Evolutionary conservation across 2,797 vertebrate species (phyloP).

Genomic region (Melopsittacus undulatus): DNA sequence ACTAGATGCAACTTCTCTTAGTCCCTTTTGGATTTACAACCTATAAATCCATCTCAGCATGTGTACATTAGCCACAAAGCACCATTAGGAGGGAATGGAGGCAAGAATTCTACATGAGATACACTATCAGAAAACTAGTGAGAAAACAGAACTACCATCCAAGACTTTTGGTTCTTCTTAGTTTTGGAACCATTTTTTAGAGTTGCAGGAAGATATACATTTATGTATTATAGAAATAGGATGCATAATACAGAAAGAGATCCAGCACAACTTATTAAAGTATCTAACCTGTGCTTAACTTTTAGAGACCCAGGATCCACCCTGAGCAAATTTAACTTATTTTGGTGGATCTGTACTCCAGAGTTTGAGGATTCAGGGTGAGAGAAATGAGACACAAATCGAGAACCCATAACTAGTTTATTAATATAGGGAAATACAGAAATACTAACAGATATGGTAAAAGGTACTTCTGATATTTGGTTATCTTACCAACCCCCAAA

Average conservation of each 20-base stretch:
- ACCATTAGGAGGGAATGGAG: neutral
- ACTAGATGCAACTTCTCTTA: neutral
- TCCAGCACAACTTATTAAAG: neutral
- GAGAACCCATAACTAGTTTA: neutral
- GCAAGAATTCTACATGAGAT: neutral
- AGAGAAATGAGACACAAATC: neutral
- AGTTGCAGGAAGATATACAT: neutral
- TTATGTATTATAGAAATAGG: neutral
- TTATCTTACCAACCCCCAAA: neutral
- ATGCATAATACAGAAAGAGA: neutral
- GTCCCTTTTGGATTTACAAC: neutral
- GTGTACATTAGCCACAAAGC: neutral
- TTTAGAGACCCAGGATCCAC: neutral
- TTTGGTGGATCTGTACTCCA: neutral
- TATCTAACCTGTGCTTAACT: neutral
- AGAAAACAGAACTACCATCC: neutral
- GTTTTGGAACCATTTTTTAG: neutral
- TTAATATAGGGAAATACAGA: neutral
- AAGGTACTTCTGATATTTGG: neutral
- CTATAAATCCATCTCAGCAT: neutral
- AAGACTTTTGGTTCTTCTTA: neutral
- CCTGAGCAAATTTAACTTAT: neutral
- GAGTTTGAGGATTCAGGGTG: neutral
- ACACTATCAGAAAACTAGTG: neutral
- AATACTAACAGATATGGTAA: neutral